These are phyloP conservation scores for Chloroceryle aenea DNA, from an alignment of 2,113 vertebrate genomes.

Conservation along the genomic window DNA sequence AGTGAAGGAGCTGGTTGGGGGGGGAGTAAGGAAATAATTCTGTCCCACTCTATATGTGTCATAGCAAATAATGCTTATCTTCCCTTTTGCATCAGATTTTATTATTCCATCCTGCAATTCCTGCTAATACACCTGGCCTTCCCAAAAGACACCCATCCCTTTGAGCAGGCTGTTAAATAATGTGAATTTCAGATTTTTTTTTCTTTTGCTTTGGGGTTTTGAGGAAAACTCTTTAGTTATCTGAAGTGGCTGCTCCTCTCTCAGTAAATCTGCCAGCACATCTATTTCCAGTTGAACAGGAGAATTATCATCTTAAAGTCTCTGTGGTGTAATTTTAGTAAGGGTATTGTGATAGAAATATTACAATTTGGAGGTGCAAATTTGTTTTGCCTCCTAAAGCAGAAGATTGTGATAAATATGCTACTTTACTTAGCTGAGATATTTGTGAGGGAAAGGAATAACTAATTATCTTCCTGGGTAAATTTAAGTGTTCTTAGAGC, in stretches of 20 bases:
- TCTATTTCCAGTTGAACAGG: background rate
- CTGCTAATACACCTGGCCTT: background rate
- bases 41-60: background rate
- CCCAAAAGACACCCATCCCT: background rate
- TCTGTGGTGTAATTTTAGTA: background rate
- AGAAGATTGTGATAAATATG: background rate
- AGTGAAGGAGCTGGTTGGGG: background rate
- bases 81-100: background rate
- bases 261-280: background rate
- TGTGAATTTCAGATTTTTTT: background rate
- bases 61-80: background rate
- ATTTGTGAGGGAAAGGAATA: background rate
- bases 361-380: background rate
- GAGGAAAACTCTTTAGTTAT: background rate
- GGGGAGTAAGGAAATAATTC: rapidly evolving
- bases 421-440: background rate
- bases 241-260: background rate
- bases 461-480: background rate
- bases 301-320: background rate
- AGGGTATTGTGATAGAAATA: background rate
- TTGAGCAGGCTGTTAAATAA: background rate
- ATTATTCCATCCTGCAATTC: background rate
- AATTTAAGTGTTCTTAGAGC: background rate
- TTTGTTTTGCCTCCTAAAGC: background rate
- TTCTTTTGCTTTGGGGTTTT: background rate